phyloP scores from a whole-genome alignment of 2,888 invertebrate species.

The Leptinotarsa peninsularis region DNA sequence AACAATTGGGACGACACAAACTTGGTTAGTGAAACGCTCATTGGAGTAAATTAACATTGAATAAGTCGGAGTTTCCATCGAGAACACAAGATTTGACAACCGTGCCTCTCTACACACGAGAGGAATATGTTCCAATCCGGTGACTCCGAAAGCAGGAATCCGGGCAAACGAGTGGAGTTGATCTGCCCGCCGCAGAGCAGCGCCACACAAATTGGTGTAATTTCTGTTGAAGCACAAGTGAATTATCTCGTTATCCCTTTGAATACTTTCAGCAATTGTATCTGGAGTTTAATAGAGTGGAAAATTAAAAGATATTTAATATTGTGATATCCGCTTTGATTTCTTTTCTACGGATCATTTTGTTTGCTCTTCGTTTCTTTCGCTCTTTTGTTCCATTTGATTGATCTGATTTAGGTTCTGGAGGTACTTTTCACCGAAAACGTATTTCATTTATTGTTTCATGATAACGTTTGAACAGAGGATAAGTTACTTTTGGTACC shows the following conservation, averaged over 20 bases:
- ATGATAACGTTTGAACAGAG: neutral
- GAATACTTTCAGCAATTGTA: constrained; percentile 62
- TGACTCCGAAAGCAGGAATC: constrained; percentile 21
- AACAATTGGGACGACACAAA: too few species aligned
- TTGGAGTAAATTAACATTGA: too few species aligned
- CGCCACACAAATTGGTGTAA: constrained; percentile 48
- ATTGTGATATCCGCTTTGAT: constrained; percentile 58
- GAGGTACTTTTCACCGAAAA: neutral
- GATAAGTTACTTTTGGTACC: too few species aligned
- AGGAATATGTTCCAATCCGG: constrained; percentile 12
- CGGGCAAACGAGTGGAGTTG: constrained; percentile 34
- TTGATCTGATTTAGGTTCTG: neutral
- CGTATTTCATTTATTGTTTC: neutral
- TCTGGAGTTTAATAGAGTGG: constrained; percentile 60
- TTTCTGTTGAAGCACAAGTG: constrained; percentile 46
- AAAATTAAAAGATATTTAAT: constrained; percentile 63
- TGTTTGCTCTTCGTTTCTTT: constrained; percentile 6
- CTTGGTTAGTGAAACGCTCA: too few species aligned
- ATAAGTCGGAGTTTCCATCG: neutral
- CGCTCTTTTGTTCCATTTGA: neutral
- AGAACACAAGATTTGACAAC: neutral
- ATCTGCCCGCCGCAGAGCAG: constrained; percentile 41
- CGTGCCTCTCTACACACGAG: neutral
- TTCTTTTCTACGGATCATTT: constrained; percentile 46
- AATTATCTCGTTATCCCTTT: constrained; percentile 63